Evolutionary conservation across 23 tunicate species (phyloP), one percentile per base, ranked within the genome.

Genomic region (Trididemnum miniatum): DNA sequence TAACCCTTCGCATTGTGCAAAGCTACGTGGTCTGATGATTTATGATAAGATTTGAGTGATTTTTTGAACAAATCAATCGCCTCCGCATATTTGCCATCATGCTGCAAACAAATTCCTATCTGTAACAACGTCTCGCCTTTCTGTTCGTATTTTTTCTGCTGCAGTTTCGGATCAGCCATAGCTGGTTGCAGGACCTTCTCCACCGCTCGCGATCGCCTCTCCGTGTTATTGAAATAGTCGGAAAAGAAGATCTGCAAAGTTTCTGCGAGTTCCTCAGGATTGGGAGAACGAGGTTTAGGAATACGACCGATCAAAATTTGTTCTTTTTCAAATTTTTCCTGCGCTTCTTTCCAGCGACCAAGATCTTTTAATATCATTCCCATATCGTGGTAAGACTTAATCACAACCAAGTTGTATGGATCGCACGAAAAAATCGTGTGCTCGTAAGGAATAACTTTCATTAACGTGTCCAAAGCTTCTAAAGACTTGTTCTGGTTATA

Each of bases 261-360:
- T 32, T 67, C 25, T 38, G 75, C 38, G n/a, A 31, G 5, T 7
- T 31, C 37, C 7, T 32, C 38, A 22, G 37, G 9, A 33, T 33
- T n/a, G 75, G 38, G 38, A 5, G 29, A 15, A 7, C 15, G 75
- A 5, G 38, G 75, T 22, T 67, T 31, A 7, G 75, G 75, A 7
- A 67, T 67, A 2, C 26, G 12, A 2, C 38, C 2, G 26, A 67
- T 37, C 2, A 67, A 7, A 12, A 4, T 3, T 32, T 33, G 37
- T 32, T 67, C 75, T 32, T 7, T 32, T 67, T 67, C 75, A 67
- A 67, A 67, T 3, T 32, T 31, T 32, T 3, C 75, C 32, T 67
- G 5, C 37, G 75, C 75, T 7, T 67, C 75, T 5, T 67, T 33
- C 75, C 75, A 67, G 7, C 37, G 75, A 3, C 25, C 75, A 37